Base-by-base conservation (phyloP, 2,797 vertebrate species). In the Halcyon badia region DNA sequence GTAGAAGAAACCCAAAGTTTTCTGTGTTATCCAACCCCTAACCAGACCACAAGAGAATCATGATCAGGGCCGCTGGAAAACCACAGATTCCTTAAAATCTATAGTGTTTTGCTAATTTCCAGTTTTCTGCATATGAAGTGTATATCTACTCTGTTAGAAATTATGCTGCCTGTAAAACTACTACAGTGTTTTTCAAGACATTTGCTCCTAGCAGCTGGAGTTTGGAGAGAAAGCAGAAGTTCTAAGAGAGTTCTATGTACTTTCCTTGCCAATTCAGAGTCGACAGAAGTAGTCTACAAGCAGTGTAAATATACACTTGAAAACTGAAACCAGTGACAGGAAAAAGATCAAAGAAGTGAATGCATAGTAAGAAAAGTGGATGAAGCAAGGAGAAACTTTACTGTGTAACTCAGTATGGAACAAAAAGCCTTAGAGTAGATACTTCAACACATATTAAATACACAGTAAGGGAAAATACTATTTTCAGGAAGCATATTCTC, bases 21-120 rank as follows among this genome's bases (percentile, higher is more conserved):
- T 98, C 97, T 98, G 98, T 97, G 97, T 97, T 97, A 98, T 97
- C 97, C 97, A 98, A 97, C 97, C 98, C 97, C 98, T 98, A 98
- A 97, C 97, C 98, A 98, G 97, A 98, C 97, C 98, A 98, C 97
- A 98, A 97, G 96, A 97, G 97, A 98, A 97, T 97, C 97, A 97
- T 97, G 96, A 97, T 97, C 97, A 98, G 98, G 97, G 97, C 97
- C 96, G 94, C 96, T 96, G 97, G 97, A 98, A 98, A 98, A 97
- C 94, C 98, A 97, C 89, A 97, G 97, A 97, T 91, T 94, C 87
- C 96, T 96, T 87, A 87, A 91, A 95, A 96, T 89, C 87, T 95
- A 96, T 84, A 95, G 93, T 95, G 94, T 64, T 95, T 84, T 94
- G 92, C 83, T 96, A 56, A 94, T 93, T 94, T 97, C 95, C 95